Evolutionary conservation across 2,113 vertebrate genomes (phyloP), one percentile per base, ranked within the genome.

Genomic region (Clinocottus analis): DNA sequence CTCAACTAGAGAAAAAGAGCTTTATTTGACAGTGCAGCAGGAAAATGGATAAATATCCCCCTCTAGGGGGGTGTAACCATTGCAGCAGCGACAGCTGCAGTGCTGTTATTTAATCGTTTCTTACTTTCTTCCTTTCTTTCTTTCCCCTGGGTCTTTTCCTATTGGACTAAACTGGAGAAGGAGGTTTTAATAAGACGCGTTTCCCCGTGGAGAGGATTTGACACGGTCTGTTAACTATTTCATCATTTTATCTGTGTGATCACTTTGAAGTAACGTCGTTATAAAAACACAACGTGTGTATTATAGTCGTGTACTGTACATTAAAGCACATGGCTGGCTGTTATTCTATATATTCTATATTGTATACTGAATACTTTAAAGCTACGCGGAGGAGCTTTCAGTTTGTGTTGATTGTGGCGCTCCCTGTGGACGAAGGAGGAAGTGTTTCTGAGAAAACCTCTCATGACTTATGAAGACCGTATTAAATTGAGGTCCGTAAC

Each of bases 1-100:
- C 3, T 41, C 9, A n/a, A 9, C 25, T 7, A 23, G 13, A 66
- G 35, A 29, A 41, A 31, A 43, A n/a, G 0, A 23, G 27, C 3
- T 19, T 58, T 5, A 19, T 12, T 43, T 12, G 35, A 51, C 64
- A 35, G 23, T n/a, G n/a, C 23, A 39, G 21, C n/a, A 51, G 35
- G 23, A 73, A 61, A 51, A 19, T 27, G 27, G 80, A 58, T 77
- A 63, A 87, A 81, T 21, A 77, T 35, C 69, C 14, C 85, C 85
- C 85, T 84, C 85, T 87, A 65, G 81, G 60, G 85, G 80, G 33
- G 51, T 2, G 27, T 0, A 33, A 61, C 4, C 9, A 29, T 4
- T 51, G 31, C 45, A 74, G n/a, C 37, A 62, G 25, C 51, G 3
- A 29, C 7, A 67, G 43, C 35, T 45, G 45, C 43, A 45, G 4